Conservation (phyloP, 2,888 invertebrate species). For the Phengaris arion region DNA sequence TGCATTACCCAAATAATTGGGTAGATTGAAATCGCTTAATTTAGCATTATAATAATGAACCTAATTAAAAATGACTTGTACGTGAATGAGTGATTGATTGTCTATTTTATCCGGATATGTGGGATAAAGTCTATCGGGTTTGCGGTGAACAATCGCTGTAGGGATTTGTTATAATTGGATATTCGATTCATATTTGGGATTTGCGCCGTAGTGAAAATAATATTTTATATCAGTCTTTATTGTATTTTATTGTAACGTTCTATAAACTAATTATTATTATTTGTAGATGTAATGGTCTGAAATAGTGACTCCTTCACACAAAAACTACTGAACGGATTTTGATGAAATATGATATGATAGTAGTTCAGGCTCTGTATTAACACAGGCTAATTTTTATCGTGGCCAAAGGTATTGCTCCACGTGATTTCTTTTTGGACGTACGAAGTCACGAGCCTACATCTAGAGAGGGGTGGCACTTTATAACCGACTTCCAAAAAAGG, state of each 20-base stretch:
- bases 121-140: neutral
- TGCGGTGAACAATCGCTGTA: neutral
- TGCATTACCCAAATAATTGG: slow-evolving; percentile 4
- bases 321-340: too few species aligned
- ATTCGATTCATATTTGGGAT: neutral
- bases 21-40: neutral
- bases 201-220: neutral
- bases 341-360: too few species aligned
- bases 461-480: too few species aligned
- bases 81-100: neutral
- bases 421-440: too few species aligned
- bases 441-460: too few species aligned
- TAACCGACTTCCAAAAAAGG: too few species aligned
- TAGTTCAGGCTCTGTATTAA: too few species aligned
- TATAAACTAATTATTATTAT: neutral
- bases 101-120: slow-evolving; percentile 14
- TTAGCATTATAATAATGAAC: slow-evolving; percentile 10
- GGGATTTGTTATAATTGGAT: slow-evolving; percentile 26
- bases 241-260: neutral
- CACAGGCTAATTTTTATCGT: too few species aligned
- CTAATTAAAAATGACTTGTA: slow-evolving; percentile 6
- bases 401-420: too few species aligned
- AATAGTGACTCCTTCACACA: too few species aligned
- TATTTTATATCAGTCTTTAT: neutral
- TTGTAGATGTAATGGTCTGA: neutral